Evolutionary conservation across 2,888 invertebrate genomes (phyloP), one percentile per base, ranked within the genome.

Genomic region (Choristoneura rosaceana): DNA sequence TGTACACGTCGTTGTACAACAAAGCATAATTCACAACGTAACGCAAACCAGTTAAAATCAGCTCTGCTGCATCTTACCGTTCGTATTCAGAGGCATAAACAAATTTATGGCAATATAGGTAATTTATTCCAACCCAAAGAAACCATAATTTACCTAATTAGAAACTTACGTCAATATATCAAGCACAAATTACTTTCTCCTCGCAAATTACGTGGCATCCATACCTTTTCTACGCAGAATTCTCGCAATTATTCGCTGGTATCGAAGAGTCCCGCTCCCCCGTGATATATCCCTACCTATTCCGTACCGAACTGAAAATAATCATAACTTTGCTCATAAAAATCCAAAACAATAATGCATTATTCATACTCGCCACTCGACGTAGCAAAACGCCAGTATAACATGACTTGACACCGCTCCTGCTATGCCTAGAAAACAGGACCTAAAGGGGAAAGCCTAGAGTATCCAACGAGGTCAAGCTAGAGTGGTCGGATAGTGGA

Each of bases 281-380:
- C 79, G 80, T 82, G 84, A 87, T 80, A 83, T 82, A 83, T 86
- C 84, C 82, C 82, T 88, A 90, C 89, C 87, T 91, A 90, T 87
- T 88, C 85, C 84, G 84, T 89, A 87, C 86, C 87, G 87, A 91
- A 93, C 93, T 93, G 91, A 92, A 94, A 94, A 94, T 94, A 94
- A 94, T 94, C 94, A 94, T 93, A 94, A 94, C 93, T 94, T 94
- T 92, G 77, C 92, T 90, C 94, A 93, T 94, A 94, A 94, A 94
- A 94, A 93, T 94, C 93, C 92, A 92, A 94, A 94, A 94, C 94
- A 94, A 94, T 93, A 94, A 93, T 94, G 92, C 93, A 94, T 94
- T 93, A 94, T 94, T 94, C 94, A 94, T 94, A 91, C 87, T 90
- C 86, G 88, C 88, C 86, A 88, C 88, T 90, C 84, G 85, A 86